Percentiles rank a stretch among this genome's conserved stretches.
phyloP scores from a whole-genome alignment of 2,797 vertebrate species.

The Chloroceryle inda region DNA sequence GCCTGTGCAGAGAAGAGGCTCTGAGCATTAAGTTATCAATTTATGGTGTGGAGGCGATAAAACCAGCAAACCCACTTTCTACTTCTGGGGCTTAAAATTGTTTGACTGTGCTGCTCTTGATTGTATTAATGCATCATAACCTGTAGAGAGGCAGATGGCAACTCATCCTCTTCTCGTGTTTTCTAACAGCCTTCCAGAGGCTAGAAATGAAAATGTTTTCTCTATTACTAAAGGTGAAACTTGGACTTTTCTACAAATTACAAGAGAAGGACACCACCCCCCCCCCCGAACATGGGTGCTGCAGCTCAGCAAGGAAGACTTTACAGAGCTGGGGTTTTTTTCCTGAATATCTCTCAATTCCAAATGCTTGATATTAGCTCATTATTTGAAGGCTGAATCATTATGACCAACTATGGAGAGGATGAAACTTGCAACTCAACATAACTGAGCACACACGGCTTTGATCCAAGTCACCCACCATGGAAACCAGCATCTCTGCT shows the following conservation, averaged over 20 bases:
- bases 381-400: neutral
- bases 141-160: neutral
- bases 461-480: fast-evolving
- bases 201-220: neutral
- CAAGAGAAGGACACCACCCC: neutral
- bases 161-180: neutral
- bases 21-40: neutral
- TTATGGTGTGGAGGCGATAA: fast-evolving
- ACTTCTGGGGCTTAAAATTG: neutral
- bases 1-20: neutral
- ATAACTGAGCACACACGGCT: neutral
- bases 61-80: neutral
- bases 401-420: neutral
- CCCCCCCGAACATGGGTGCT: fast-evolving
- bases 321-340: neutral
- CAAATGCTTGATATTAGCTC: neutral
- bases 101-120: neutral
- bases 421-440: neutral
- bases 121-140: neutral
- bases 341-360: neutral
- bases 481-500: neutral
- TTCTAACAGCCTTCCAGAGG: neutral
- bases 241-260: neutral
- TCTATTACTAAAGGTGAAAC: neutral
- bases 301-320: neutral